These are phyloP conservation scores for Hipposideros armiger DNA, from an alignment of 2,113 vertebrate genomes.

Conservation along the genomic window DNA sequence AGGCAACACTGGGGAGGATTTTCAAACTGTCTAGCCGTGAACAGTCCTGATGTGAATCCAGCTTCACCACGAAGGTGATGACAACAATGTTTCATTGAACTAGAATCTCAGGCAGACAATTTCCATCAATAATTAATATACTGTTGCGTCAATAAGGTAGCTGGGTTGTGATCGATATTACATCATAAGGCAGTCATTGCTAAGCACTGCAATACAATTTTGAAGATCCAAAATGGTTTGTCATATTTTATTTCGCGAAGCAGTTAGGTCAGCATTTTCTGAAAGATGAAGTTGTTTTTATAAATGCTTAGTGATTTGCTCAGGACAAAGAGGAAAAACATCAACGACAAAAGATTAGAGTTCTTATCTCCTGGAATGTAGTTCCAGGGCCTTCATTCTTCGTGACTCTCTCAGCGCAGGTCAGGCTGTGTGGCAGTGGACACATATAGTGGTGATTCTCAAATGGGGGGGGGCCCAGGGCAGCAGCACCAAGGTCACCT, in stretches of 20 bases:
- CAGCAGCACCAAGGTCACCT: accelerated
- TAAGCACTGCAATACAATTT: not conserved
- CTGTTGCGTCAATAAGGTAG: not conserved
- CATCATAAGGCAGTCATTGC: not conserved
- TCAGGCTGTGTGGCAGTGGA: not conserved
- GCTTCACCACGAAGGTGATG: not conserved
- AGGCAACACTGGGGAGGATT: not conserved
- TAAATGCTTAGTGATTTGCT: not conserved
- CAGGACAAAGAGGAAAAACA: not conserved
- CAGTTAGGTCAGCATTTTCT: slow-evolving; percentile 35
- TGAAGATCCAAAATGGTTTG: slow-evolving; percentile 29
- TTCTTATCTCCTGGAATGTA: not conserved
- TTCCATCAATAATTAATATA: slow-evolving; percentile 69
- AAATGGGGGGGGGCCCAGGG: accelerated
- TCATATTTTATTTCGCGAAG: slow-evolving; percentile 34
- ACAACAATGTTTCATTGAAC: not conserved
- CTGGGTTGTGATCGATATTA: slow-evolving; percentile 36
- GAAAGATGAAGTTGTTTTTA: not conserved
- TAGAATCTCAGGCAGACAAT: slow-evolving; percentile 27
- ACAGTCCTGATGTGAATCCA: not conserved
- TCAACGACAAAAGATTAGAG: not conserved
- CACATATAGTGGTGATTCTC: accelerated
- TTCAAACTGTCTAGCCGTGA: no score
- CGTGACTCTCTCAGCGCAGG: not conserved
- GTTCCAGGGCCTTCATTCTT: not conserved